Evolutionary conservation across 2,888 invertebrate genomes (phyloP).

Genomic region (Drosophila multiciliata): DNA sequence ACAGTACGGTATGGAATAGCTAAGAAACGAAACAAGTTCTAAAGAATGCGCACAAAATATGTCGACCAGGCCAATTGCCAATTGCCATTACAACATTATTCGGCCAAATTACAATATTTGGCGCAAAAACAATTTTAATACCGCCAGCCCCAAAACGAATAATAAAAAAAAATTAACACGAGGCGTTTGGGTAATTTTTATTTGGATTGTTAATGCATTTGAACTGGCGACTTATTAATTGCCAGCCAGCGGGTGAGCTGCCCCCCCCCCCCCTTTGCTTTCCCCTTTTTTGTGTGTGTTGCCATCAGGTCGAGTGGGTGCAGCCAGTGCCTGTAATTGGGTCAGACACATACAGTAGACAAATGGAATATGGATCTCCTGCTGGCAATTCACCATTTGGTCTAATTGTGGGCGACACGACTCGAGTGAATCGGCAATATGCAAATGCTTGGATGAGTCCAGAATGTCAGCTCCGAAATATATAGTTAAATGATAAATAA

Average conservation of each 20-base stretch:
- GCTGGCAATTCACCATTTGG: constrained; percentile 39
- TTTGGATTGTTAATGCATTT: constrained; percentile 48
- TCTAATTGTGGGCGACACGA: constrained; percentile 43
- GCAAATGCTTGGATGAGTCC: constrained; percentile 7
- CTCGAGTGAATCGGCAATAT: constrained; percentile 8
- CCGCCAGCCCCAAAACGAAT: constrained; percentile 20
- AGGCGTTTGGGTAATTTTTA: constrained; percentile 52
- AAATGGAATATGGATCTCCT: constrained; percentile 23
- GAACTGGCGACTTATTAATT: constrained; percentile 58
- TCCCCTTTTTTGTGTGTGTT: background rate
- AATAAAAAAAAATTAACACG: background rate
- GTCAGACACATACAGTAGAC: constrained; percentile 17
- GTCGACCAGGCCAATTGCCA: constrained; percentile 52
- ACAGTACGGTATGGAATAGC: background rate
- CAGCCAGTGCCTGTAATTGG: constrained; percentile 40
- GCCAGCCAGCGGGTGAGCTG: constrained; percentile 49
- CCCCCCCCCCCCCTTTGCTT: background rate
- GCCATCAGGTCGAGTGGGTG: constrained; percentile 32
- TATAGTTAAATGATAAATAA: background rate
- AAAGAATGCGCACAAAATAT: constrained; percentile 58
- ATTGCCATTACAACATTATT: constrained; percentile 61
- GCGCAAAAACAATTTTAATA: constrained; percentile 40
- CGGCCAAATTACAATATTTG: constrained; percentile 53
- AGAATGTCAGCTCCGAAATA: constrained; percentile 1
- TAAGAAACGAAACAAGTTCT: constrained; percentile 47